These are phyloP conservation scores for Allobates femoralis DNA, from an alignment of 2,797 vertebrate species.

Conservation along the genomic window DNA sequence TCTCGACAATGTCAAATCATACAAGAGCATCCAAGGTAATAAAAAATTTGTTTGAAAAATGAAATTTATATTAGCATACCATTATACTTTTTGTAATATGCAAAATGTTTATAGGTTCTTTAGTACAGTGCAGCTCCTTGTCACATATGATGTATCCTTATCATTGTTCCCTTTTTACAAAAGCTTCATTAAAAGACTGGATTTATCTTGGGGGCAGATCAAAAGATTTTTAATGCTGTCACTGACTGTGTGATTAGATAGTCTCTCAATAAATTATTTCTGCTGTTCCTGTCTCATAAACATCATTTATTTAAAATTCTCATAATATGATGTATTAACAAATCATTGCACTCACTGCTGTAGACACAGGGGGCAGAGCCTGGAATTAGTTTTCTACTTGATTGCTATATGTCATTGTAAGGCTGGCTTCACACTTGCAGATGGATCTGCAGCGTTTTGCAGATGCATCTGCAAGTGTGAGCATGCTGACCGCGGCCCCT, in stretches of 20 bases:
- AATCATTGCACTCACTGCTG: conserved; percentile 34
- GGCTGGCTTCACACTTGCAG: too few relatives aligned
- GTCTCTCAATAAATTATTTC: conserved; percentile 48
- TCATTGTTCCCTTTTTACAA: conserved; percentile 9
- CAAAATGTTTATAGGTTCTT: conserved; percentile 11
- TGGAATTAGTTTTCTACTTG: conserved; percentile 7
- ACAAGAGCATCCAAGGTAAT: conserved; percentile 23
- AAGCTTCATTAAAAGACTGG: conserved; percentile 28
- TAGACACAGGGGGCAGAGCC: conserved; percentile 47
- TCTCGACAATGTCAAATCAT: conserved; percentile 37
- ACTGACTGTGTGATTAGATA: conserved; percentile 36
- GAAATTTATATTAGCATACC: background rate
- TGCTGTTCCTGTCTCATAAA: conserved; percentile 40
- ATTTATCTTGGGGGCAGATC: conserved; percentile 46
- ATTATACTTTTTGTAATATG: background rate
- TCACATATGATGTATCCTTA: conserved; percentile 40
- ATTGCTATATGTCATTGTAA: conserved; percentile 24
- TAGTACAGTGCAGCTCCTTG: background rate
- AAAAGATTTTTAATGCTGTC: conserved; percentile 48
- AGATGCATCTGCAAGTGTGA: too few relatives aligned
- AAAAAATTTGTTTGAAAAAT: conserved; percentile 22
- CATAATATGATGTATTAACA: conserved; percentile 49
- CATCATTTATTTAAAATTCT: conserved; percentile 51
- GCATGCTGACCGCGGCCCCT: too few relatives aligned
- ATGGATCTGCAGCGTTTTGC: too few relatives aligned